These are phyloP conservation scores for Sebastes nivosus DNA, from an alignment of 2,797 vertebrate genomes.

Conservation along the genomic window DNA sequence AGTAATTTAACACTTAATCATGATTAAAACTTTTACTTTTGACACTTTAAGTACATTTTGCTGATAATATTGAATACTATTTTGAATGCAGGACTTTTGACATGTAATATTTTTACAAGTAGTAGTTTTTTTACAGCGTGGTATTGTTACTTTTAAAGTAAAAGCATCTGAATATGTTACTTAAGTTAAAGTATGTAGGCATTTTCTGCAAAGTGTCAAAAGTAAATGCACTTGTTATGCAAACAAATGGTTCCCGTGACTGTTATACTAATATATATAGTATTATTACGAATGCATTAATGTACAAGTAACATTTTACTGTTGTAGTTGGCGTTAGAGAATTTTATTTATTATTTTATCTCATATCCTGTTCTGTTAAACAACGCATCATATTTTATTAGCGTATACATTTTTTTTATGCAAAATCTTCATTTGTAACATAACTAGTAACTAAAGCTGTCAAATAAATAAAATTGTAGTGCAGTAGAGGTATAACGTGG, in stretches of 20 bases:
- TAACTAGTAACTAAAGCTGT: neutral
- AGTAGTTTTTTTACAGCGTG: neutral
- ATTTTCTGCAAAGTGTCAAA: neutral
- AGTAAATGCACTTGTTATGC: neutral
- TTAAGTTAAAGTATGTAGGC: neutral
- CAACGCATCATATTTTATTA: neutral
- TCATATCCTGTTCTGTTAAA: neutral
- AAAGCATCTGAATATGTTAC: neutral
- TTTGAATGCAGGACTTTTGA: neutral
- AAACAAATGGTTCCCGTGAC: neutral
- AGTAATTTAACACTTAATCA: neutral
- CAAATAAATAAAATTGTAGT: neutral
- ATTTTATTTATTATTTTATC: no score
- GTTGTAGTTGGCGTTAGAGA: neutral
- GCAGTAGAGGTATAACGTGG: neutral
- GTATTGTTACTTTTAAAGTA: neutral
- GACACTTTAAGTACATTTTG: neutral
- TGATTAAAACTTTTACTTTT: neutral
- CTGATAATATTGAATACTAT: neutral
- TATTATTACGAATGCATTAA: neutral
- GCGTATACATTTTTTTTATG: neutral
- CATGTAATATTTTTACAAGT: neutral
- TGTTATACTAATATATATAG: neutral
- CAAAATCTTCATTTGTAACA: neutral
- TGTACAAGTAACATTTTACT: neutral